Conservation (phyloP, 2,113 vertebrate genomes). For the Boulengeromyrus knoepffleri region DNA sequence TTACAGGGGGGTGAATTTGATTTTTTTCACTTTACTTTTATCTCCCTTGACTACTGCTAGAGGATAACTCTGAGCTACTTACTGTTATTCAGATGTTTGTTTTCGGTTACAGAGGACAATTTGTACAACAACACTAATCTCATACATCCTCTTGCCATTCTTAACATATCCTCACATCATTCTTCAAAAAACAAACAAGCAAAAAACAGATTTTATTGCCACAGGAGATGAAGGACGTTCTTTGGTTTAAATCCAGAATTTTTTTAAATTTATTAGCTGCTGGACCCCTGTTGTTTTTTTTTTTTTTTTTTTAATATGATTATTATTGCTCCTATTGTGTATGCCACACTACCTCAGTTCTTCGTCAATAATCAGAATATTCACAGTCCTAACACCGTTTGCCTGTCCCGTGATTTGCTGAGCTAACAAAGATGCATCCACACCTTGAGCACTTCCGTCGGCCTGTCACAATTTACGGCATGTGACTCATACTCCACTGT, state of each 20-base stretch:
- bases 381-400: background rate
- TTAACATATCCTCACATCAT: background rate
- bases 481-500: constrained; percentile 11
- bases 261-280: background rate
- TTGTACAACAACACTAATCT: background rate
- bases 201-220: background rate
- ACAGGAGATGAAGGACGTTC: background rate
- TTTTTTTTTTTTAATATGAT: background rate
- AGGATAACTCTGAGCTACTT: background rate
- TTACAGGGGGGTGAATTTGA: constrained; percentile 6
- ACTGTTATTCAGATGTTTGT: constrained; percentile 2
- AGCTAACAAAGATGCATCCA: background rate
- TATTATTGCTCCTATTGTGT: background rate
- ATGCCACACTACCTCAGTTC: background rate
- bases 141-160: background rate
- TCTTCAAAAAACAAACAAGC: background rate
- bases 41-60: background rate
- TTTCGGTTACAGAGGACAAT: background rate
- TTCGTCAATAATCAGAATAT: background rate
- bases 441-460: background rate
- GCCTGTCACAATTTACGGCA: background rate
- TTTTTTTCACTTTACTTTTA: constrained; percentile 6
- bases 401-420: background rate
- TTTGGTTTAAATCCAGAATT: background rate
- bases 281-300: background rate